Evolutionary conservation across 2,888 invertebrate genomes (phyloP).

Genomic region (Cosmorhoe ocellata): DNA sequence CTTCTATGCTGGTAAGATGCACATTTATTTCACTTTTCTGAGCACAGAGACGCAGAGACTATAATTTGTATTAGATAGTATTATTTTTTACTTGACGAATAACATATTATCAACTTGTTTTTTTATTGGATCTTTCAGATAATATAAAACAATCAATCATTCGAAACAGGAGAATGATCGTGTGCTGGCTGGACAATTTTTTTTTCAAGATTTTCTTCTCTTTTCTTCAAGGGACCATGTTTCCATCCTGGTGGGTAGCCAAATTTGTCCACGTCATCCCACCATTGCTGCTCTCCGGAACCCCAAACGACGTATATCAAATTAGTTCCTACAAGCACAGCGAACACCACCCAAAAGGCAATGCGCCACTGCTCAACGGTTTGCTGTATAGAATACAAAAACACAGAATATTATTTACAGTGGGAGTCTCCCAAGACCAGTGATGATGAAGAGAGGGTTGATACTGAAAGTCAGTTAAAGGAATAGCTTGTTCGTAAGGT

Average conservation of each 20-base stretch:
- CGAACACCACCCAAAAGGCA: conserved; percentile 90
- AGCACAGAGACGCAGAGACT: too few relatives aligned
- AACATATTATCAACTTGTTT: too few relatives aligned
- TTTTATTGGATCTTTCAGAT: too few relatives aligned
- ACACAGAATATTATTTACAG: too few relatives aligned
- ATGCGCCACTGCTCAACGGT: conserved; percentile 86
- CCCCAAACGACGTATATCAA: conserved; percentile 87
- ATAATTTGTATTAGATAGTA: too few relatives aligned
- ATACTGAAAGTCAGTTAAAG: too few relatives aligned
- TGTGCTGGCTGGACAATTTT: conserved; percentile 68
- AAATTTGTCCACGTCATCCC: conserved; percentile 85
- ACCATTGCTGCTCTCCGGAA: conserved; percentile 89
- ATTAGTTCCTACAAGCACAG: conserved; percentile 85
- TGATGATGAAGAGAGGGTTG: too few relatives aligned
- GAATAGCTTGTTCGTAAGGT: too few relatives aligned
- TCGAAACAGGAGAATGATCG: conserved; percentile 64
- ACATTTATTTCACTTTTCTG: too few relatives aligned
- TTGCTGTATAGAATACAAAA: conserved; percentile 65
- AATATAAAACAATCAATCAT: conserved; percentile 29
- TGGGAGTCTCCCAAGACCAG: too few relatives aligned
- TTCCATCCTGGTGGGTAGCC: conserved; percentile 71
- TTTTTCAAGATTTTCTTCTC: conserved; percentile 49
- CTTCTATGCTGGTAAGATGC: too few relatives aligned
- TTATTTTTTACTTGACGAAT: too few relatives aligned
- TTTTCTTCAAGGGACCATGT: conserved; percentile 60